A percentile compares a stretch with the other conserved stretches of the same genome.
phyloP scores from a whole-genome alignment of 2,797 vertebrate genomes.

The Florisuga fusca region DNA sequence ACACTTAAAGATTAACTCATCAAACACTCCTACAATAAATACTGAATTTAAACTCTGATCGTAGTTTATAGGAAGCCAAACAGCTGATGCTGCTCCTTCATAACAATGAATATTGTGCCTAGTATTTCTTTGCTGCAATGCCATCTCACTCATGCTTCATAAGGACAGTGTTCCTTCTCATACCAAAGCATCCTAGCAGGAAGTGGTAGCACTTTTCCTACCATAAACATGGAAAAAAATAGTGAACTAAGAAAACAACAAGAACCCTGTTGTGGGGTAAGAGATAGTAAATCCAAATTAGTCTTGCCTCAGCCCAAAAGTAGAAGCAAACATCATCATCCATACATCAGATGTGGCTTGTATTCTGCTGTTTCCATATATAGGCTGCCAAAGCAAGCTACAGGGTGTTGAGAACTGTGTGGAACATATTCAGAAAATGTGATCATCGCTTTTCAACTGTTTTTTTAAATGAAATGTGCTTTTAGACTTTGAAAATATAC shows the following conservation, averaged over 20 bases:
- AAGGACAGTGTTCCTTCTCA: background rate
- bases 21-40: background rate
- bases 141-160: background rate
- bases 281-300: background rate
- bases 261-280: background rate
- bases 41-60: background rate
- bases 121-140: background rate
- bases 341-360: background rate
- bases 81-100: background rate
- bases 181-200: background rate
- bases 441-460: background rate
- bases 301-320: background rate
- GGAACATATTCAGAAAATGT: background rate
- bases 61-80: background rate
- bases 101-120: background rate
- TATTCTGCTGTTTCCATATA: background rate
- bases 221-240: background rate
- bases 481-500: background rate
- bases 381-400: background rate
- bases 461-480: background rate
- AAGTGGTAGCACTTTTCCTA: background rate
- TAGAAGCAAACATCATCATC: background rate
- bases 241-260: background rate
- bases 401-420: rapidly evolving
- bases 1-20: background rate